phyloP scores from a whole-genome alignment of 2,797 vertebrate species.

The Gephyroberyx darwinii region DNA sequence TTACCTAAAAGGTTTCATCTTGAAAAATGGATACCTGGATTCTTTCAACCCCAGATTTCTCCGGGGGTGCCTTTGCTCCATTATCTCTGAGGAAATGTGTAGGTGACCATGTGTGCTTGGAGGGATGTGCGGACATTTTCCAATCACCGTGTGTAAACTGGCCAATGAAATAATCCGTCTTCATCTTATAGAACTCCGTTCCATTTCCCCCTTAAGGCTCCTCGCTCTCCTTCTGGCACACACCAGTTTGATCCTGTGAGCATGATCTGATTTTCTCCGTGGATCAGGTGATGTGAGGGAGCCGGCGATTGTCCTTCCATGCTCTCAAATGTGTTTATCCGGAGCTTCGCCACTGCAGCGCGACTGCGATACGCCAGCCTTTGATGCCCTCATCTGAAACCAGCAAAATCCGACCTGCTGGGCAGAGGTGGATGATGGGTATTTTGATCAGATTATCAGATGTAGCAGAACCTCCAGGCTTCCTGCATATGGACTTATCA shows the following conservation, averaged over 20 bases:
- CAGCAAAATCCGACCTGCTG: neutral
- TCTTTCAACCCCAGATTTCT: neutral
- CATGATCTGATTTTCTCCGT: slow-evolving; percentile 51
- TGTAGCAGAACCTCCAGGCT: too few relatives aligned
- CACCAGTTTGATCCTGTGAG: slow-evolving; percentile 32
- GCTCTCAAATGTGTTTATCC: slow-evolving; percentile 19
- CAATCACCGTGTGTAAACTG: neutral
- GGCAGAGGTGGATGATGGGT: neutral
- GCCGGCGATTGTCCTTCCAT: neutral
- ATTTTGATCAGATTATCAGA: neutral
- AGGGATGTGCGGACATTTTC: too few relatives aligned
- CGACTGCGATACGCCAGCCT: slow-evolving; percentile 6
- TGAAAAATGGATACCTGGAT: slow-evolving; percentile 1
- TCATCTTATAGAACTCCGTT: neutral
- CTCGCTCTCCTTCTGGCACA: slow-evolving; percentile 13
- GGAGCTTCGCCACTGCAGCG: neutral
- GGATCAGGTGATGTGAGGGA: slow-evolving; percentile 38
- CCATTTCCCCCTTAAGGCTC: neutral
- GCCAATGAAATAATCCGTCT: neutral
- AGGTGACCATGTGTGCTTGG: neutral
- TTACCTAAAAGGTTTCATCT: slow-evolving; percentile 24
- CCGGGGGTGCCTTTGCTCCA: neutral
- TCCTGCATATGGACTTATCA: too few relatives aligned
- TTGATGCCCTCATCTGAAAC: slow-evolving; percentile 18
- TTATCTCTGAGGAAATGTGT: slow-evolving; percentile 16